phyloP scores from a whole-genome alignment of 2,797 vertebrate genomes.

The Podarcis lilfordi region DNA sequence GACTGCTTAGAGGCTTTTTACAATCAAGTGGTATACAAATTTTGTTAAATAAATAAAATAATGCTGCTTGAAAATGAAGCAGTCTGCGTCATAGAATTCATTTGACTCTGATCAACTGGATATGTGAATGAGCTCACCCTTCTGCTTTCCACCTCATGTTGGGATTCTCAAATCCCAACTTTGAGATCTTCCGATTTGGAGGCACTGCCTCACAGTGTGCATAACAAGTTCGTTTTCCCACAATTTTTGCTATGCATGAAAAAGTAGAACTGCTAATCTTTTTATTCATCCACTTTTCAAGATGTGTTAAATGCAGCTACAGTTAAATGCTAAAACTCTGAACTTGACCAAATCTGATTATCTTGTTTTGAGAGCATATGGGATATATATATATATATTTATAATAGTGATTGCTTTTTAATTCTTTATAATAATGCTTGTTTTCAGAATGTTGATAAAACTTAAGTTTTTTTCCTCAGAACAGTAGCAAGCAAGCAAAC shows the following conservation, averaged over 20 bases:
- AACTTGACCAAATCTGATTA: conserved; percentile 44
- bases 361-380: not conserved
- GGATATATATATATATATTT: not conserved
- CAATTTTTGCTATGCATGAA: not conserved
- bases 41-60: conserved; percentile 15
- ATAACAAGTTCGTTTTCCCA: not conserved
- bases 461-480: conserved; percentile 20
- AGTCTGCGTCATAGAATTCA: fast-evolving
- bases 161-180: not conserved
- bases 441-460: conserved; percentile 19
- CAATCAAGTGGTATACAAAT: too few relatives aligned
- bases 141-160: not conserved
- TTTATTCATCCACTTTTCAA: not conserved
- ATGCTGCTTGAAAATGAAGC: fast-evolving
- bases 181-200: not conserved
- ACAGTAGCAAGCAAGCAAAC: not conserved
- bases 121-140: not conserved
- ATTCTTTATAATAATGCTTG: not conserved
- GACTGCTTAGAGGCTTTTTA: too few relatives aligned
- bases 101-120: not conserved
- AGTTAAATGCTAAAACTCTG: not conserved
- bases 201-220: not conserved
- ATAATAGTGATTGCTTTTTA: not conserved
- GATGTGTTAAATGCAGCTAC: not conserved
- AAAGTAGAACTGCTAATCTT: not conserved